Base-by-base conservation (phyloP, 2,797 vertebrate species). In the Silurus lanzhouensis region DNA sequence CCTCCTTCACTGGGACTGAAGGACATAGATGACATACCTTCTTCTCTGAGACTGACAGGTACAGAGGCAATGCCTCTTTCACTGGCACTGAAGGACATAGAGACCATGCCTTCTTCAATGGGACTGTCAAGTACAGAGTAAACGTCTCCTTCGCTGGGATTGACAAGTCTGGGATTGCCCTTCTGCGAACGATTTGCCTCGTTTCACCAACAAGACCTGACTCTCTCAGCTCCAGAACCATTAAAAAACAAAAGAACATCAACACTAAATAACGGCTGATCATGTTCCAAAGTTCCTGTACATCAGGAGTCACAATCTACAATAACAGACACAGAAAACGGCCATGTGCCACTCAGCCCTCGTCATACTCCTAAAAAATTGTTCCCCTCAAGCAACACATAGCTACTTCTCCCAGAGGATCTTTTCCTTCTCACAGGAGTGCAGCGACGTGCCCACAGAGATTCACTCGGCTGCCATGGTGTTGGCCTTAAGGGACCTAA, bases 381-480 rank as follows among this genome's bases (percentile, higher is more conserved):
- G 5, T 31, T 27, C 74, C n/a, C 38, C 3, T 38, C n/a, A 27
- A 57, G 25, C 14, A n/a, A 75, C 48, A 55, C 72, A 3, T 10
- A 0, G 7, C 25, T 58, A 0, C 19, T 27, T n/a, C 19, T 81
- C 82, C 44, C 78, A 67, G 31, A 52, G 58, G 68, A 72, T 38
- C 20, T 22, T 55, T 44, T 83, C 81, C 0, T 38, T 38, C 76
- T 75, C 44, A 46, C 82, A 68, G 60, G 61, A 19, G 38, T 5
- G 13, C 68, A 27, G 68, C 9, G 1, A 12, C 46, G 13, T 27
- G 58, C 71, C 80, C 55, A 61, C 71, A 46, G 70, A 38, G 8
- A 76, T 19, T 19, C 81, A 52, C n/a, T 38, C 52, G 1, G 63
- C 81, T 83, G 55, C 84, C 72, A 70, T 68, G 81, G 85, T 2